These are phyloP conservation scores for Phrynocephalus guinanensis DNA, from an alignment of 2,797 vertebrate species.

Conservation along the genomic window DNA sequence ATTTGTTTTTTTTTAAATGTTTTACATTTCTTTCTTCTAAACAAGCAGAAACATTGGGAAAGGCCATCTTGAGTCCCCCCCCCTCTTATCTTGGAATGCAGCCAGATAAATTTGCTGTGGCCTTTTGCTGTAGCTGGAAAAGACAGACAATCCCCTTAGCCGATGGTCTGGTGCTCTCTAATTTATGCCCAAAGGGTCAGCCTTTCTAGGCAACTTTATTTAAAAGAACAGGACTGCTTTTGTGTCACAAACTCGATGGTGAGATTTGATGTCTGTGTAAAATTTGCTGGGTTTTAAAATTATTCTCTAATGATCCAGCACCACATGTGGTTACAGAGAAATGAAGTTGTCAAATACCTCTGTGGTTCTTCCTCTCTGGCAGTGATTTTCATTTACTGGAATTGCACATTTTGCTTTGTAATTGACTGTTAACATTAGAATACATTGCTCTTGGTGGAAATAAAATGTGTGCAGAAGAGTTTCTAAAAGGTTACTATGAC, in stretches of 20 bases:
- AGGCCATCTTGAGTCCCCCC: background rate
- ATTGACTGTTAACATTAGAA: conserved; percentile 34
- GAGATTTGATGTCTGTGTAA: background rate
- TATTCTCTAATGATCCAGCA: background rate
- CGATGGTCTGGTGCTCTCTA: background rate
- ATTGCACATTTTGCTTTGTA: conserved; percentile 26
- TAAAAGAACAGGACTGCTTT: background rate
- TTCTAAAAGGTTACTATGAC: background rate
- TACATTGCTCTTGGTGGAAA: conserved; percentile 23
- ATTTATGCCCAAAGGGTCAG: conserved; percentile 13
- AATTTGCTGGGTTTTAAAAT: background rate
- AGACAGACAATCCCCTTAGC: background rate
- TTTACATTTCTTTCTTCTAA: background rate
- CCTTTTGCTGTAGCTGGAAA: background rate
- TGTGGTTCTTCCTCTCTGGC: background rate
- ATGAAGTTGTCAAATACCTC: background rate
- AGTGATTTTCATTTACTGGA: conserved; percentile 29
- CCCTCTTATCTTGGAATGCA: background rate
- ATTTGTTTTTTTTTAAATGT: background rate
- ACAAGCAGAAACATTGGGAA: background rate
- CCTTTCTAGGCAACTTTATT: conserved; percentile 3
- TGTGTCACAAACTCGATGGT: background rate
- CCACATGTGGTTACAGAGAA: background rate
- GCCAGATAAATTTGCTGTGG: background rate
- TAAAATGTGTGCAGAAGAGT: background rate